A percentile compares a stretch with the other conserved stretches of the same genome.
These are phyloP conservation scores for Porites divaricata DNA, from an alignment of 92 coral and sea anemone genomes.

Conservation along the genomic window DNA sequence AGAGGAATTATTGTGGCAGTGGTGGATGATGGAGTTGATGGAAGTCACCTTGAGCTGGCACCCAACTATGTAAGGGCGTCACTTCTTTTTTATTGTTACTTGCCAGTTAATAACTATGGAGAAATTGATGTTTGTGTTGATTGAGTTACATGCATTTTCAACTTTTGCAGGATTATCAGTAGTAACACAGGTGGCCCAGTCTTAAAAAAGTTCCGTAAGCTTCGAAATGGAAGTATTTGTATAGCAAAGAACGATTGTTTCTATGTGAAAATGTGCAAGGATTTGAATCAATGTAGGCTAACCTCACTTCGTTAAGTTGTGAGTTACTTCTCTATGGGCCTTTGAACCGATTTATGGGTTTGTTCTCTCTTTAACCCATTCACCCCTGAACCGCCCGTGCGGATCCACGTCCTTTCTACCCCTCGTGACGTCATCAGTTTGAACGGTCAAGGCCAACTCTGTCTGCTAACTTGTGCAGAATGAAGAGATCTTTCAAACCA, in stretches of 20 bases:
- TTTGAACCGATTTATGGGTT: neutral
- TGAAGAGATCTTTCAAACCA: too few relatives aligned
- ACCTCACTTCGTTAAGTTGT: neutral
- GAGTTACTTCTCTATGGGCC: neutral
- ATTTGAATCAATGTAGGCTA: neutral
- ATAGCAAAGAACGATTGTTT: neutral
- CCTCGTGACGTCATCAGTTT: too few relatives aligned
- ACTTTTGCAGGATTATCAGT: neutral
- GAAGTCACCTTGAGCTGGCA: constrained; percentile 8
- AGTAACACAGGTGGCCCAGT: neutral
- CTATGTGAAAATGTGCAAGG: too few relatives aligned
- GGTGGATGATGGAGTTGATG: too few relatives aligned
- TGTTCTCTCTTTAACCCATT: neutral
- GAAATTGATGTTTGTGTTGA: neutral
- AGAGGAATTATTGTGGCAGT: too few relatives aligned
- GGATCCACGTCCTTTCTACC: too few relatives aligned
- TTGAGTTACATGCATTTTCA: neutral
- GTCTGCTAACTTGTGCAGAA: too few relatives aligned
- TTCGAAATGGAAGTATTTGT: too few relatives aligned
- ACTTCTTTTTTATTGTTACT: neutral
- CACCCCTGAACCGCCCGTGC: too few relatives aligned
- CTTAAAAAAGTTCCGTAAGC: neutral
- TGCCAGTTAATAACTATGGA: neutral
- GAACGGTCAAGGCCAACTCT: too few relatives aligned
- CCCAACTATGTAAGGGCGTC: constrained; percentile 24